phyloP scores from a whole-genome alignment of 2,113 vertebrate genomes.

The Dolichallabes microphthalmus region DNA sequence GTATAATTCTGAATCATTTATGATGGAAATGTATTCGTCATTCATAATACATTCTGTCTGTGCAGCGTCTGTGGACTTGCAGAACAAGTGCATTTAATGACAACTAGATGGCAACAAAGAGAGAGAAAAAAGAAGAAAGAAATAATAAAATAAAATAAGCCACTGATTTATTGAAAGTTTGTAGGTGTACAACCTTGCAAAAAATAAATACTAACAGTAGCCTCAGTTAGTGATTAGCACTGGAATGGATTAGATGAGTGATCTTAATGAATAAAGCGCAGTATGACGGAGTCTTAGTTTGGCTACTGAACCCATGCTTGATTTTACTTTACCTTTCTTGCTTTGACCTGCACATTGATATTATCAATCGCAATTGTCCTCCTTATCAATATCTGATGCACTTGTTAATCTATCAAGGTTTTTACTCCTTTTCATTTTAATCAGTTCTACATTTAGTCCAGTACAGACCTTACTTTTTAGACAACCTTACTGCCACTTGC shows the following conservation, averaged over 20 bases:
- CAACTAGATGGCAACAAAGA: not conserved
- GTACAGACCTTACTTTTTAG: too few relatives aligned
- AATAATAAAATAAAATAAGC: not conserved
- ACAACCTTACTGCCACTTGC: too few relatives aligned
- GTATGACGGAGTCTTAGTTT: not conserved
- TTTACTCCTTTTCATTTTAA: too few relatives aligned
- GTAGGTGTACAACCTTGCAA: not conserved
- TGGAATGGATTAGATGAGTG: not conserved
- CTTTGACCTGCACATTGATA: too few relatives aligned
- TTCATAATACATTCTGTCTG: not conserved
- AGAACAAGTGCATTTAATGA: not conserved
- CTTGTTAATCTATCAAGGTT: too few relatives aligned
- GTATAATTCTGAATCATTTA: not conserved
- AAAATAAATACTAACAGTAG: not conserved
- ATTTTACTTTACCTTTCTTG: too few relatives aligned
- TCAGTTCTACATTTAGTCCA: too few relatives aligned
- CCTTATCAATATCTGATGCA: too few relatives aligned
- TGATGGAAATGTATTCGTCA: not conserved
- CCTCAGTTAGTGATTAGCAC: not conserved
- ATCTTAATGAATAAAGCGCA: not conserved
- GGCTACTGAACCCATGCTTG: too few relatives aligned
- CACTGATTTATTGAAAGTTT: not conserved
- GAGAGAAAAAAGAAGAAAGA: not conserved
- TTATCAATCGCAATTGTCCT: too few relatives aligned
- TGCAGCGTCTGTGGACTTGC: not conserved